Percentiles rank a stretch among this genome's conserved stretches.
phyloP scores from a whole-genome alignment of 2,113 vertebrate genomes.

The Paramormyrops kingsleyae region DNA sequence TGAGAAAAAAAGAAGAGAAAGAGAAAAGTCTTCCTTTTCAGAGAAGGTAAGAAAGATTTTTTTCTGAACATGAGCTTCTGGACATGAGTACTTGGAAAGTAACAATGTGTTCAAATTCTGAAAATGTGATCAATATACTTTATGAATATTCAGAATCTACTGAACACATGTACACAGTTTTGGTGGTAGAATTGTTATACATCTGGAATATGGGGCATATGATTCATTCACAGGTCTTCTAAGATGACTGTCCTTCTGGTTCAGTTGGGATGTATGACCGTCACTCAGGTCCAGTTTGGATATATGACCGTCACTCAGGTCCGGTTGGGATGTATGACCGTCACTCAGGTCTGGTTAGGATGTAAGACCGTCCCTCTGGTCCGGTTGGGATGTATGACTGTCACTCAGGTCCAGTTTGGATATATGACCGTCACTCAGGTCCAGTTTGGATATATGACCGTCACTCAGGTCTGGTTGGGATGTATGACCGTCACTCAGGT shows the following conservation, averaged over 20 bases:
- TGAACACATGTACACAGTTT: neutral
- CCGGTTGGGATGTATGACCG: neutral
- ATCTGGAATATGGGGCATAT: neutral
- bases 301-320: neutral
- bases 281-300: neutral
- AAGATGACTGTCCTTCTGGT: neutral
- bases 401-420: neutral
- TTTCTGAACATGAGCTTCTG: neutral
- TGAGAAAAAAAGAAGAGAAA: conserved; percentile 56
- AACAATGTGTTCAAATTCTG: neutral
- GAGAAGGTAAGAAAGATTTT: conserved; percentile 46
- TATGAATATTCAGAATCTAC: neutral
- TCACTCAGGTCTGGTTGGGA: neutral
- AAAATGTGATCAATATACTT: neutral
- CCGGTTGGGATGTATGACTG: neutral
- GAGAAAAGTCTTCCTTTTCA: conserved; percentile 49
- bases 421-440: neutral
- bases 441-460: neutral
- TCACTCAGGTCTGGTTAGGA: neutral
- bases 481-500: neutral
- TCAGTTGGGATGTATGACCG: neutral
- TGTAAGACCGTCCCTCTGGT: neutral
- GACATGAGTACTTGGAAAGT: neutral
- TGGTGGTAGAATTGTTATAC: neutral
- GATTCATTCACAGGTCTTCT: neutral